phyloP scores from a whole-genome alignment of 2,113 vertebrate genomes.

The Engystomops pustulosus region DNA sequence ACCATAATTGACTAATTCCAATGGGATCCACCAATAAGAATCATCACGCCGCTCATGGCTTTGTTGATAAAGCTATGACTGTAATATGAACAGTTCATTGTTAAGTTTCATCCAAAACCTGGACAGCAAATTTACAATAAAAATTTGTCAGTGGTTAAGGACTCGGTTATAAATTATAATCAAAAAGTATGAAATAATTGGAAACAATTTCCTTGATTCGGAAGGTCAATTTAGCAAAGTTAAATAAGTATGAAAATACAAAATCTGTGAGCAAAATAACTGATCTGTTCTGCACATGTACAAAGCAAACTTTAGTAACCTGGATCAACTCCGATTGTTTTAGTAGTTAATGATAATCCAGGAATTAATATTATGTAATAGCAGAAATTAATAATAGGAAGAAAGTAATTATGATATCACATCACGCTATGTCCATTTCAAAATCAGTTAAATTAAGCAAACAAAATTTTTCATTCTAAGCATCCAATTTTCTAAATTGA shows the following conservation, averaged over 20 bases:
- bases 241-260: not conserved
- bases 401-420: not conserved
- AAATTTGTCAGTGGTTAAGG: not conserved
- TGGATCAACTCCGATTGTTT: not conserved
- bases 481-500: not conserved
- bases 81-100: not conserved
- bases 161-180: not conserved
- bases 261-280: slow-evolving; percentile 3
- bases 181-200: not conserved
- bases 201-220: not conserved
- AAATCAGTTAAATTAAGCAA: not conserved
- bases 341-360: not conserved
- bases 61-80: not conserved
- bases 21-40: not conserved
- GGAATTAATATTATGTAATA: not conserved
- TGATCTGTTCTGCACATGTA: not conserved
- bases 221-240: not conserved
- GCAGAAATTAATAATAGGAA: not conserved
- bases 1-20: not conserved
- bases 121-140: not conserved
- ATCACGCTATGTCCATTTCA: not conserved
- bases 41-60: not conserved
- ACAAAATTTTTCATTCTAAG: not conserved
- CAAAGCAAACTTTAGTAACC: not conserved
- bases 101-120: not conserved